Evolutionary conservation across 2,113 vertebrate species (phyloP), one percentile per base, ranked within the genome.

Genomic region (Leucosticte australis): DNA sequence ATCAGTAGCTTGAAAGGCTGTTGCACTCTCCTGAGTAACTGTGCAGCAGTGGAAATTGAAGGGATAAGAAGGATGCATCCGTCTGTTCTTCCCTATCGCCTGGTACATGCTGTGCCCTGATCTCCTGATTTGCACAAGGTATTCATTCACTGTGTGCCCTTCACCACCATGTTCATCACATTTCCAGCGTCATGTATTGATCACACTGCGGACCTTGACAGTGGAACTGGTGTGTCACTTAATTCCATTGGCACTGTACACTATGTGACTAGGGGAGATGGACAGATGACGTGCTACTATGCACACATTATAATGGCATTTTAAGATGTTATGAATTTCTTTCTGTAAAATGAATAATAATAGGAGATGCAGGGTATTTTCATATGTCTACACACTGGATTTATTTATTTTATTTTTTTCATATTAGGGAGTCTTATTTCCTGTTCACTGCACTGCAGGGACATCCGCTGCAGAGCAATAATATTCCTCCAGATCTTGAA

Each of bases 81-180:
- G 37, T 95, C 87, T 91, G 77, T 63, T 95, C 76, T 50, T 83
- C 70, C 59, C 93, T 96, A 91, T 96, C 64, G 1, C n/a, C 64
- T 90, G 78, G 59, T 83, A 73, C 84, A 74, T 24, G 47, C 64
- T 91, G 87, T 91, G 80, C 79, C 73, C 91, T 91, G 87, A 96
- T 94, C 93, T 94, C 56, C 90, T 81, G 93, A 95, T 96, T 89
- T 96, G 76, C 83, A 70, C 87, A 28, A 83, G 73, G 80, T 50
- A 65, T 94, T 96, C 60, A 83, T 91, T 96, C 89, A 96, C 83
- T 81, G 63, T 55, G 33, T 83, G 83, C 83, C 96, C 89, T 95
- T 92, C 83, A 57, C 83, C 3, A 3, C 80, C 47, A 17, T 30
- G 76, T 44, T 89, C 91, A 50, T 86, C 87, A n/a, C 83, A 39